Base-by-base conservation (phyloP, 2,113 vertebrate species). In the Tetrax tetrax region DNA sequence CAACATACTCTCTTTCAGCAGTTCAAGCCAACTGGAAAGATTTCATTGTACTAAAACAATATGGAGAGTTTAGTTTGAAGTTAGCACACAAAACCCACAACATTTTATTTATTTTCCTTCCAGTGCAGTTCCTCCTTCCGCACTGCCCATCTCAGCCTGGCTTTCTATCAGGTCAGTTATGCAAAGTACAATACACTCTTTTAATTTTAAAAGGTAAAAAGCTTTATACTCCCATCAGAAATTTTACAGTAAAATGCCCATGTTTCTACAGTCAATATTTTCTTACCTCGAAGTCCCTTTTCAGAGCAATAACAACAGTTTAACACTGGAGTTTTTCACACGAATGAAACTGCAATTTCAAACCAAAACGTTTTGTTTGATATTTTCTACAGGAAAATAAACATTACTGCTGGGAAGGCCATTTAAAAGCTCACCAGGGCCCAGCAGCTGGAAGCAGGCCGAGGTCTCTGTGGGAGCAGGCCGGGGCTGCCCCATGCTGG, bases 81-180 rank as follows among this genome's bases (percentile, higher is more conserved):
- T 14, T 0, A 53, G 13, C 10, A 11, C 3, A 60, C 41, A 16
- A 20, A 50, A 48, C 47, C 5, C 22, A 3, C 48, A 47, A 14
- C 10, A 28, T 18, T 63, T 57, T 51, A 5, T 83, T 75, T 83
- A 43, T 43, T 43, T 43, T 43, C 60, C 43, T 66, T 21, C 16
- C n/a, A 19, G 37, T 7, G 19, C 48, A 17, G 33, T 75, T 31
- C 19, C 33, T 63, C 12, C 25, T 12, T 6, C 60, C 50, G 12
- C 4, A 0, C 4, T 3, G 3, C 0, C 7, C 5, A 2, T 25
- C 69, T 48, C 43, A 43, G 48, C 45, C 13, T 0, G 25, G 51
- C 54, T 15, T 3, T 2, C 28, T 22, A 2, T 12, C 23, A 2
- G 28, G 25, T 41, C 69, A 12, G 27, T 17, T 13, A 29, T 3